Evolutionary conservation across 2,113 vertebrate genomes (phyloP).

Genomic region (Sphyrna mokarran): DNA sequence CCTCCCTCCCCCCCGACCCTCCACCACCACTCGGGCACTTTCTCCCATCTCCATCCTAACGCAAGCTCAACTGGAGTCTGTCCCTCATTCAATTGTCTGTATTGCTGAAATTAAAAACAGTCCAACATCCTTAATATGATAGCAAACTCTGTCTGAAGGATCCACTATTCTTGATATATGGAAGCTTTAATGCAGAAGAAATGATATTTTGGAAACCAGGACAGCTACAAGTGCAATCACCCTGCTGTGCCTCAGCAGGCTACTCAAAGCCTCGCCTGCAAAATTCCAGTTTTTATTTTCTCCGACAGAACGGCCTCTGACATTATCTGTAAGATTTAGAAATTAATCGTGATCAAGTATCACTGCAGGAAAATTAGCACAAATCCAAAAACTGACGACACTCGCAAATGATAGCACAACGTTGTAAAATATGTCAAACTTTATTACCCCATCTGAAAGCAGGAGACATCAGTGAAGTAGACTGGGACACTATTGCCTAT

Average conservation of each 20-base stretch:
- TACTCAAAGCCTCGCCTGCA: too few species aligned
- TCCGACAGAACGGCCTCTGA: not conserved
- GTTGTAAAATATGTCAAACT: conserved; percentile 25
- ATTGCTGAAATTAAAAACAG: not conserved
- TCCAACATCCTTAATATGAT: not conserved
- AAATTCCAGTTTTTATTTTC: not conserved
- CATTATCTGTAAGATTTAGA: not conserved
- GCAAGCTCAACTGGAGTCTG: not conserved
- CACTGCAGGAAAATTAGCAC: conserved; percentile 5
- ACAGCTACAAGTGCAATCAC: not conserved
- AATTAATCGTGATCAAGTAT: conserved; percentile 34
- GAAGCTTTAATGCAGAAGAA: not conserved
- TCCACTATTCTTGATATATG: not conserved
- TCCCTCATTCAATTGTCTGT: not conserved
- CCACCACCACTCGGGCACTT: too few species aligned
- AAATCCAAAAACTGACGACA: not conserved
- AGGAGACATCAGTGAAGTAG: conserved; percentile 4
- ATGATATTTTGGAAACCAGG: too few species aligned
- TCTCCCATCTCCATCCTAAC: too few species aligned
- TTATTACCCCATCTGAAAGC: not conserved
- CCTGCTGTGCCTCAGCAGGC: not conserved
- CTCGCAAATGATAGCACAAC: not conserved
- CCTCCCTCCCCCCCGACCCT: too few species aligned
- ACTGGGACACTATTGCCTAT: conserved; percentile 31
- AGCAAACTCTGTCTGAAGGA: not conserved